Base-by-base conservation (phyloP, 2,888 invertebrate species). In the Apamea sordens region DNA sequence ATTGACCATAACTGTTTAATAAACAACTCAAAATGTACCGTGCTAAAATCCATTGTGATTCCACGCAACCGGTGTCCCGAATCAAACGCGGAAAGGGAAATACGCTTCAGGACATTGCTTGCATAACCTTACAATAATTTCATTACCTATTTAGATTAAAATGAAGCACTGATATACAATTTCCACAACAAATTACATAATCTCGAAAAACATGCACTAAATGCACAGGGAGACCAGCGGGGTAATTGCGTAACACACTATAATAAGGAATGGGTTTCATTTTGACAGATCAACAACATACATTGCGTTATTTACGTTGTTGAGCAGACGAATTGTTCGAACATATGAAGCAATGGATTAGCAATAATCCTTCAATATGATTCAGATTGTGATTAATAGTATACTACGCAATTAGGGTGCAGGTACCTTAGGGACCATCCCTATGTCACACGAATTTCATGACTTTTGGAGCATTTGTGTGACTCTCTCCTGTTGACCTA, bases 371-470 rank as follows among this genome's bases (percentile, higher is more conserved):
- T 41, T 36, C 36, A 36, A 36, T 5, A 36, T 36, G 0, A 36
- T 36, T 36, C 36, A 36, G 36, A 36, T 36, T 5, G 36, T 36
- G 36, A 36, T 36, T 36, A 5, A 41, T 0, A 41, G 41, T 41
- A 7, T 41, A 7, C 41, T 41, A 41, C 41, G 41, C 41, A 41
- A 41, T 41, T 41, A 10, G 44, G 44, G 10, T 10, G 10, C 53
- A 84, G 81, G 74, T 87, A 80, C 72, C 65, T 32, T 13, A 41
- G 28, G 61, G 32, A 32, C 24, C 24, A 36, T 70, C 36, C 36
- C 36, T 61, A 36, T 18, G 18, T n/a, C 59, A 24, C 24, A 32
- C 32, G 24, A 70, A 70, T 24, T 32, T 32, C 2, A 50, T 24
- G 28, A 69, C 24, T 32, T 41, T 44, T 32, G 15, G 32, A 32